phyloP scores from a whole-genome alignment of 1,140 invertebrate species.

The Marisa cornuarietis region DNA sequence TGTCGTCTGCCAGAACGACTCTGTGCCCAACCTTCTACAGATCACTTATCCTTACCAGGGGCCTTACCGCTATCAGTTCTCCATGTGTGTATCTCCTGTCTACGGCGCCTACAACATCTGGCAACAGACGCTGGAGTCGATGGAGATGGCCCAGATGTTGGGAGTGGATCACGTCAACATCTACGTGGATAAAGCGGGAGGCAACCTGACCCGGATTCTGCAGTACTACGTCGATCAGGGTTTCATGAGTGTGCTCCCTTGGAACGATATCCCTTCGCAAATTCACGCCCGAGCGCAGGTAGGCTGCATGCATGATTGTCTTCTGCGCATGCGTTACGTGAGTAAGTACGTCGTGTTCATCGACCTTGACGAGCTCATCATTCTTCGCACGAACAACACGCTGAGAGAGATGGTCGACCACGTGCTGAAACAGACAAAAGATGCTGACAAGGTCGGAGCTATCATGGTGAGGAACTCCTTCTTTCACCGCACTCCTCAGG shows the following conservation, averaged over 20 bases:
- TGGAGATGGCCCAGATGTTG: neutral
- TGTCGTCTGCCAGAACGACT: too few relatives aligned
- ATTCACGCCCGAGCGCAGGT: constrained; percentile 19
- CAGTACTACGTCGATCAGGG: neutral
- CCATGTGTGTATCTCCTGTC: neutral
- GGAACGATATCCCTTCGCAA: neutral
- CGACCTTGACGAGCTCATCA: constrained; percentile 27
- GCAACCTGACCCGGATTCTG: neutral
- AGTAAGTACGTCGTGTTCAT: constrained; percentile 18
- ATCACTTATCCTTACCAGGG: neutral
- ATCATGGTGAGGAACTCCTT: too few relatives aligned
- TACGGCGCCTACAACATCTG: neutral
- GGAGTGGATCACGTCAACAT: neutral
- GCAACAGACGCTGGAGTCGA: neutral
- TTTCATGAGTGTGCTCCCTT: neutral
- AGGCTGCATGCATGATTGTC: constrained; percentile 25
- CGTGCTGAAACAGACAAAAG: neutral
- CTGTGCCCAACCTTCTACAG: too few relatives aligned
- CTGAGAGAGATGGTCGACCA: constrained; percentile 8
- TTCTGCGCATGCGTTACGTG: constrained; percentile 20
- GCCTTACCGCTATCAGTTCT: neutral
- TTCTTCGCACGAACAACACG: constrained; percentile 11
- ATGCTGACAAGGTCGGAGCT: too few relatives aligned
- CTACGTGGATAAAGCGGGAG: neutral
- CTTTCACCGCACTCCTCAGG: too few relatives aligned